These are phyloP conservation scores for Cylas formicarius DNA, from an alignment of 1,140 invertebrate species.

Conservation along the genomic window DNA sequence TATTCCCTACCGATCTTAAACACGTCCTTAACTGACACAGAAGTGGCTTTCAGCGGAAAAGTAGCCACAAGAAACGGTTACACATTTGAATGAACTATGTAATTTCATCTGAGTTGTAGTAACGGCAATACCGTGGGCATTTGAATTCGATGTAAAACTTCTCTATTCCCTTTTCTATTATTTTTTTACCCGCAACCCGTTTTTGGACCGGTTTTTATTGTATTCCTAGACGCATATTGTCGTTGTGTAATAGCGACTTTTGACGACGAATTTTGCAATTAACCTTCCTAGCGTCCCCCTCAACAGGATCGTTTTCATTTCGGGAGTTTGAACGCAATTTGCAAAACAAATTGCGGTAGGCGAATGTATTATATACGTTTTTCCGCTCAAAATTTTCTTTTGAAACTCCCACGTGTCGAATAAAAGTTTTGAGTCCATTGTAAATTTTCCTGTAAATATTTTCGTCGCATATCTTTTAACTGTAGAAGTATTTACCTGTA, in stretches of 20 bases:
- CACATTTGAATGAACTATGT: slow-evolving; percentile 18
- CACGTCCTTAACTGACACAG: too few species aligned
- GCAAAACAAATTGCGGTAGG: too few species aligned
- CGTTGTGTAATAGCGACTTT: neutral
- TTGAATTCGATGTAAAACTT: slow-evolving; percentile 18
- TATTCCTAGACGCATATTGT: slow-evolving; percentile 17
- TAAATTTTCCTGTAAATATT: slow-evolving; percentile 11
- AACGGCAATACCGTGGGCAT: slow-evolving; percentile 9
- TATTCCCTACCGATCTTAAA: too few species aligned
- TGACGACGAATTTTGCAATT: too few species aligned
- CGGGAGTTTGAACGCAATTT: too few species aligned
- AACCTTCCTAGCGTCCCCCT: too few species aligned
- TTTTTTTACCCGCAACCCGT: slow-evolving; percentile 12
- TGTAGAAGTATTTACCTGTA: slow-evolving; percentile 9
- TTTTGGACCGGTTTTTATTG: slow-evolving; percentile 17
- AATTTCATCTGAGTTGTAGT: slow-evolving; percentile 23
- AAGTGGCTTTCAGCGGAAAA: too few species aligned
- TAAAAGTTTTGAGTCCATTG: too few species aligned
- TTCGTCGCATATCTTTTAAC: slow-evolving; percentile 10
- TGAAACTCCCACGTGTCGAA: too few species aligned
- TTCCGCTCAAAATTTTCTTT: too few species aligned
- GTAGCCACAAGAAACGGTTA: slow-evolving; percentile 19
- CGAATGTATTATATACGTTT: too few species aligned
- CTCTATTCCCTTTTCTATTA: slow-evolving; percentile 13
- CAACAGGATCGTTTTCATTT: too few species aligned